Evolutionary conservation across 1,140 invertebrate species (phyloP), one percentile per base, ranked within the genome.

Genomic region (Piezodorus guildinii): DNA sequence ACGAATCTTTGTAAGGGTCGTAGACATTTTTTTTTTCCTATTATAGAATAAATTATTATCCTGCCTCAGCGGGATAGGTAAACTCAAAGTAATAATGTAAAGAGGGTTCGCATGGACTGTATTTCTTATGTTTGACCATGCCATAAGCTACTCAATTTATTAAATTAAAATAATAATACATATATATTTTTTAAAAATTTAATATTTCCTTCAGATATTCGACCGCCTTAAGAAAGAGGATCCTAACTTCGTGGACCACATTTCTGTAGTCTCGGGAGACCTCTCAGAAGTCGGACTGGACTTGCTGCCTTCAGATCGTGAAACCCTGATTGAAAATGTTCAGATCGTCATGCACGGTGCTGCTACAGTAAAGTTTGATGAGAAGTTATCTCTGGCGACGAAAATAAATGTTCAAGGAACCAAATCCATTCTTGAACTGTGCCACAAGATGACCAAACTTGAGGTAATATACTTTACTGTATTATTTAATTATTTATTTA

Each of bases 301-400:
- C 0, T 73, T 84, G 3, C 75, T 74, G 1, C 39, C 72, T 0
- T 67, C 68, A 2, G 79, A 83, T 61, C 70, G 73, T 51, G 66
- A 71, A 34, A 72, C 68, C 17, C 70, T 82, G 3, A 30, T 30
- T 8, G 43, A 69, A 14, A 49, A 66, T 6, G 69, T 70, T 2
- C n/a, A 67, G 12, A 66, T 71, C 0, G 60, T 71, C 15, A 67
- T 68, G 43, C 69, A 71, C 43, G 66, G 64, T 9, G 95, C 94
- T 0, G 95, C 95, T 0, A 96, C 94, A 49, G 88, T 90, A 62
- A 72, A 83, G 72, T 90, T 91, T 66, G 87, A 90, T 65, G 87
- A 88, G 68, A 75, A 82, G 6, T 70, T 91, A 3, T 86, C 85
- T 63, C 83, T 78, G 66, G 85, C 88, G 0, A 84, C 90, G 1